Evolutionary conservation across 2,888 invertebrate genomes (phyloP), one percentile per base, ranked within the genome.

Genomic region (Volucella zonaria): DNA sequence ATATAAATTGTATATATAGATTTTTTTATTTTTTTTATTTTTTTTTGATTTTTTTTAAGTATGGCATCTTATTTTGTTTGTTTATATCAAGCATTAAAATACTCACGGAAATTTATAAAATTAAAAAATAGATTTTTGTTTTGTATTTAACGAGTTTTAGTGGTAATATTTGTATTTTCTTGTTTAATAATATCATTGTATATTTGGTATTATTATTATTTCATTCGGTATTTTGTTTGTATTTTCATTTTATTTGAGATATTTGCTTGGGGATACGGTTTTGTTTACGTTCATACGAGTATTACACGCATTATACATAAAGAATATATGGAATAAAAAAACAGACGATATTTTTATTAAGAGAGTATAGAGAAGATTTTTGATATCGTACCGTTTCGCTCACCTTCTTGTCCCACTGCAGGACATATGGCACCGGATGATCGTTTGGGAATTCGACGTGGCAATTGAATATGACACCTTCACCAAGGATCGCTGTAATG

Each of bases 331-430:
- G 81, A 87, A 88, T 87, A 87, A 88, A 88, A 31, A 88, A 87
- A 88, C 86, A 88, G 80, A 88, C 82, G 88, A 89, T 89, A 88
- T 89, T 90, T 91, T 90, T 90, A 90, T 92, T 91, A 92, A 92
- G 92, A 93, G 93, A 93, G 93, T 93, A 93, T 93, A 92, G 92
- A 92, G 92, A 92, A 92, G 92, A 92, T 90, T 91, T 93, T 90
- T 91, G 91, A 94, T 95, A 95, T 95, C 96, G 95, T 96, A 96
- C 96, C 96, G 96, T 96, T 94, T 96, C 96, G 96, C 96, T 96
- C 96, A 97, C 97, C 96, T 98, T 97, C 96, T 98, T 98, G 95
- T 97, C 97, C 98, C 98, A 99, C 95, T 98, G 97, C 93, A 98
- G 96, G 94, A 98, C 97, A 94, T 98, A 98, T 93, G 98, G 97